phyloP scores from a whole-genome alignment of 2,797 vertebrate species.

The Moxostoma hubbsi region DNA sequence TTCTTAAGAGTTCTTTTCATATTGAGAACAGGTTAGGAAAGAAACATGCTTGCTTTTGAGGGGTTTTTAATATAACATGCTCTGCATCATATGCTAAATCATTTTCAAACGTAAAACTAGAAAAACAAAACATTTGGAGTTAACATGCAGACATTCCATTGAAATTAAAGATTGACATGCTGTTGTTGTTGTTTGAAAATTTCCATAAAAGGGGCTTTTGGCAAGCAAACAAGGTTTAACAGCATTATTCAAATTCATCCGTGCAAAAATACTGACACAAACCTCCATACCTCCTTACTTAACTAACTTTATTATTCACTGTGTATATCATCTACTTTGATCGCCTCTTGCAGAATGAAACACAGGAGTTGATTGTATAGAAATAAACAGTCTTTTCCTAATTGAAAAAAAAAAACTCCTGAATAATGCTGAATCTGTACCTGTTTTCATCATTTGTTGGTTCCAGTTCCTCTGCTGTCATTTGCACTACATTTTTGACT shows the following conservation, averaged over 20 bases:
- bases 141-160: slow-evolving; percentile 70
- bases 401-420: neutral
- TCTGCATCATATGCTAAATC: neutral
- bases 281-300: slow-evolving; percentile 53
- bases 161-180: slow-evolving; percentile 59
- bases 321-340: slow-evolving; percentile 3
- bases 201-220: slow-evolving; percentile 57
- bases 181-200: slow-evolving; percentile 62
- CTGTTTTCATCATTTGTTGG: slow-evolving; percentile 86
- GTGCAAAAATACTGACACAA: slow-evolving; percentile 68
- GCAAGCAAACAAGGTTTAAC: slow-evolving; percentile 63
- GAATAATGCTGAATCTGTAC: slow-evolving; percentile 69
- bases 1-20: too few species aligned
- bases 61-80: neutral
- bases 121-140: slow-evolving; percentile 47
- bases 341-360: slow-evolving; percentile 7
- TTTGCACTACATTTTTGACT: slow-evolving; percentile 90
- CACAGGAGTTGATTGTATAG: neutral
- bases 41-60: neutral
- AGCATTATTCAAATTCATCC: slow-evolving; percentile 62
- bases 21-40: neutral
- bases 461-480: slow-evolving; percentile 87
- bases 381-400: neutral
- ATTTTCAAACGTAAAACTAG: neutral
- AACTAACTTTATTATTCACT: slow-evolving; percentile 29